Conservation (phyloP, 2,797 vertebrate species). For the Buceros bicornis region DNA sequence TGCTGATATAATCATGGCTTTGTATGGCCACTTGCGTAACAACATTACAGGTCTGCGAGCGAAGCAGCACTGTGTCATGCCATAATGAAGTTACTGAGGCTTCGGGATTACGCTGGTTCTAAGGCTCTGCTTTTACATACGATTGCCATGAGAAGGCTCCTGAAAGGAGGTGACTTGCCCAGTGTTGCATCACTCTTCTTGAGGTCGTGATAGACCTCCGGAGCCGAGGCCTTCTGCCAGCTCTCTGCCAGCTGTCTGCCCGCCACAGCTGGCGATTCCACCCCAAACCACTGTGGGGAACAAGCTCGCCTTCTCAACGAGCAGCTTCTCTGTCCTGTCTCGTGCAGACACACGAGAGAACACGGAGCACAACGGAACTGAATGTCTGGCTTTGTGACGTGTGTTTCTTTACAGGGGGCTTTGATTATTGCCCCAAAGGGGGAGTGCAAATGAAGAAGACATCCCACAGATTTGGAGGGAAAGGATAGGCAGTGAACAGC, state of each 20-base stretch:
- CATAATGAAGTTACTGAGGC: constrained; percentile 38
- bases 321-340: background rate
- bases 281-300: background rate
- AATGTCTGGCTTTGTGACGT: background rate
- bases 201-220: background rate
- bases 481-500: background rate
- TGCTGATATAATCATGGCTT: constrained; percentile 45
- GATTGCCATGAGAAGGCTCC: background rate
- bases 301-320: background rate
- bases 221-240: background rate
- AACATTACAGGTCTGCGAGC: constrained; percentile 36
- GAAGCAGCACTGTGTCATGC: constrained; percentile 37
- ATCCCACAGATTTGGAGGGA: background rate
- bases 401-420: background rate
- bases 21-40: constrained; percentile 53
- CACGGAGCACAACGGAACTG: background rate
- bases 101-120: background rate
- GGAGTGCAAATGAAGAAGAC: background rate
- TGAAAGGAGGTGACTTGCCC: background rate
- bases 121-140: background rate
- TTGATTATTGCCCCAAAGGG: background rate
- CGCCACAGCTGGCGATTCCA: background rate
- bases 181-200: background rate
- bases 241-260: background rate
- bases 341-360: background rate